These are phyloP conservation scores for Autographa gamma DNA, from an alignment of 2,888 invertebrate genomes.

Conservation along the genomic window DNA sequence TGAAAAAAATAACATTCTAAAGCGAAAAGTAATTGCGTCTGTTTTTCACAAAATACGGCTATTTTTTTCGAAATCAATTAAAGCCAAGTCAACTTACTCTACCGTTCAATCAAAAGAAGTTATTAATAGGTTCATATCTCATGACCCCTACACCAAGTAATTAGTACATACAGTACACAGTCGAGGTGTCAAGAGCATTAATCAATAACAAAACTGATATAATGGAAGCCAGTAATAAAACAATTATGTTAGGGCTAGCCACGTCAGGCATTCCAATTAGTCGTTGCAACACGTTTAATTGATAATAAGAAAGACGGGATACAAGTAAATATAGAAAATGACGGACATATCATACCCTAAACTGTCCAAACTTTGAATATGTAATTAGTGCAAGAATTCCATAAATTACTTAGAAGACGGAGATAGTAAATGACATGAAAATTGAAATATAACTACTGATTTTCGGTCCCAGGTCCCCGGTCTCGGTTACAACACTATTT, in stretches of 20 bases:
- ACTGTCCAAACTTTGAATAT: not conserved
- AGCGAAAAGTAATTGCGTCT: too few relatives aligned
- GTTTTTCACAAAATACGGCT: not conserved
- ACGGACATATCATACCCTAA: not conserved
- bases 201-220: conserved; percentile 6
- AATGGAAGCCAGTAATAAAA: conserved; percentile 5
- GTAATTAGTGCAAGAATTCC: not conserved
- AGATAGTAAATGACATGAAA: too few relatives aligned
- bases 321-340: not conserved
- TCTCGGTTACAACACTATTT: too few relatives aligned
- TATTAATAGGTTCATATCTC: not conserved
- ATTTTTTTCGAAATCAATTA: not conserved
- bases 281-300: not conserved
- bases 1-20: too few relatives aligned
- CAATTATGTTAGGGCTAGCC: not conserved
- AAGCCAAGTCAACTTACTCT: not conserved
- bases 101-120: not conserved
- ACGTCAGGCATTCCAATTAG: conserved; percentile 8
- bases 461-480: too few relatives aligned
- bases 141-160: not conserved
- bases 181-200: conserved; percentile 1
- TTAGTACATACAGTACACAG: not conserved
- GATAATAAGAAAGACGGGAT: not conserved
- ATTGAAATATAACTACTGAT: too few relatives aligned
- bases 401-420: too few relatives aligned